Evolutionary conservation across 2,113 vertebrate genomes (phyloP), one percentile per base, ranked within the genome.

Genomic region (Neofelis nebulosa): DNA sequence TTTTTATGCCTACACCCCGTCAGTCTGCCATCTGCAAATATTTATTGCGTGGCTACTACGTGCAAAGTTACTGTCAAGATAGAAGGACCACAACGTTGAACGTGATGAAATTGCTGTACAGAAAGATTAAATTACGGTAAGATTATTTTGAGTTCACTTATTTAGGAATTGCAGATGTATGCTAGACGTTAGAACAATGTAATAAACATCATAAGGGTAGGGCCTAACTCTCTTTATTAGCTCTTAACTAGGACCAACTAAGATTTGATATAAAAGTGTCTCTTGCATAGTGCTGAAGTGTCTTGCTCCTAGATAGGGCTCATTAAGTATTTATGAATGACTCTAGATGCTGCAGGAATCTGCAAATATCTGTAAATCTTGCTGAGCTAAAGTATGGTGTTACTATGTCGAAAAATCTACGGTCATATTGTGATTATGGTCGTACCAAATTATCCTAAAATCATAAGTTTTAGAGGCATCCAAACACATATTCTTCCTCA

Each of bases 331-430:
- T 78, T 57, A 69, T 55, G 52, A 29, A 4, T 1, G 6, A 82
- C 27, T 91, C 38, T 87, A 86, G 55, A 78, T 87, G 45, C 36
- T 63, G 21, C 19, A 48, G 18, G 55, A 94, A 74, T 95, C 73
- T 90, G n/a, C 73, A 95, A 89, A 55, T 36, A 86, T 71, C 79
- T 94, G 33, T 78, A 82, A 92, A 61, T 73, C 74, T 74, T 71
- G 33, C 90, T 86, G 45, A 33, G n/a, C 78, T 83, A 29, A 93
- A 41, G 3, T 7, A 16, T 23, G 82, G 38, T 52, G 31, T 27
- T 38, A 79, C 7, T 29, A 65, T 61, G 33, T 52, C 38, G 48
- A 92, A 91, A 84, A 95, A 69, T 68, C 84, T 38, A 52, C 27
- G 19, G 18, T 66, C n/a, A 12, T 61, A 78, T 52, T 86, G 1